Conservation (phyloP, 2,797 vertebrate species). For the Takifugu ocellatus region DNA sequence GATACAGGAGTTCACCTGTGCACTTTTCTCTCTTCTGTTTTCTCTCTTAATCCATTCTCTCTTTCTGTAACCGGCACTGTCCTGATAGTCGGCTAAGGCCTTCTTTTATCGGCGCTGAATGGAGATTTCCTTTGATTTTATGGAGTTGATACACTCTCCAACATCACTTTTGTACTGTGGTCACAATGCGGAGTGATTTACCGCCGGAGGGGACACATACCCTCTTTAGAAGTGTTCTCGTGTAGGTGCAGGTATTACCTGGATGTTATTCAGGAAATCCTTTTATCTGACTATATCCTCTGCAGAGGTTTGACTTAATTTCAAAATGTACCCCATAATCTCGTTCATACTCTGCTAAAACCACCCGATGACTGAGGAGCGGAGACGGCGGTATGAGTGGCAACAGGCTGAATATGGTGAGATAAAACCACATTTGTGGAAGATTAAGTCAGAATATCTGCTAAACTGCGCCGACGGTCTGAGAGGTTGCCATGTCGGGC, state of each 20-base stretch:
- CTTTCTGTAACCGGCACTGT: slow-evolving; percentile 60
- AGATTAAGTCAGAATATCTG: slow-evolving; percentile 16
- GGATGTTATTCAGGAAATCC: slow-evolving; percentile 67
- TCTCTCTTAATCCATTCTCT: slow-evolving; percentile 74
- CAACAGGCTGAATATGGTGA: slow-evolving; percentile 4
- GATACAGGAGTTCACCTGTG: slow-evolving; percentile 75
- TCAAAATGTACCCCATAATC: slow-evolving; percentile 41
- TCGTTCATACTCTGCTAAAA: slow-evolving; percentile 28
- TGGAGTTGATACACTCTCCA: slow-evolving; percentile 68
- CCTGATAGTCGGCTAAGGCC: slow-evolving; percentile 49
- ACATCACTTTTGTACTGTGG: slow-evolving; percentile 61
- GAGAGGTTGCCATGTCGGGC: slow-evolving; percentile 2
- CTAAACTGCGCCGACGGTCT: background rate
- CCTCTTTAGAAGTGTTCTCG: slow-evolving; percentile 54
- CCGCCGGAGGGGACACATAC: slow-evolving; percentile 55
- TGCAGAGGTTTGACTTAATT: slow-evolving; percentile 40
- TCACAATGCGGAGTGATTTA: slow-evolving; percentile 67
- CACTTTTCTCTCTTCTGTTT: slow-evolving; percentile 69
- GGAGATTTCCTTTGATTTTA: slow-evolving; percentile 74
- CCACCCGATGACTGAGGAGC: slow-evolving; percentile 24
- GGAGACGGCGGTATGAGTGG: slow-evolving; percentile 5
- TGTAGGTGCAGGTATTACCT: slow-evolving; percentile 60
- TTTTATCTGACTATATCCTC: slow-evolving; percentile 63
- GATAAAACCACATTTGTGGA: slow-evolving; percentile 4
- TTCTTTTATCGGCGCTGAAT: slow-evolving; percentile 65